Conservation (phyloP, 2,888 invertebrate species). For the Agriopis marginaria region DNA sequence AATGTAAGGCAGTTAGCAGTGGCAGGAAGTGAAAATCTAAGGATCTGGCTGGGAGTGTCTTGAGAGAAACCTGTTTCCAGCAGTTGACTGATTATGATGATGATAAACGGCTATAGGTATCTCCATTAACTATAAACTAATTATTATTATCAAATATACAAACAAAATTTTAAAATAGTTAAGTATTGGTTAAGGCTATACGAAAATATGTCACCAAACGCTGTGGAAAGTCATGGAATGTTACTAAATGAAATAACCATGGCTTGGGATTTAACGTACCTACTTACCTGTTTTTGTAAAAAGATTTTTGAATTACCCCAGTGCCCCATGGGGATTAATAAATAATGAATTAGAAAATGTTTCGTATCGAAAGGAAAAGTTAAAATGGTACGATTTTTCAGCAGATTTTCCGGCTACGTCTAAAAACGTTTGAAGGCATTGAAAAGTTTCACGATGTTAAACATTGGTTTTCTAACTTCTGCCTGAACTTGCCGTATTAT, state of each 20-base stretch:
- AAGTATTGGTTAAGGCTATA: too few species aligned
- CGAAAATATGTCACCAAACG: too few species aligned
- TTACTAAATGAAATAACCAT: not conserved
- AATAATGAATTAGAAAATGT: not conserved
- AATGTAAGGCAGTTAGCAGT: too few species aligned
- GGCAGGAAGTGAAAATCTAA: too few species aligned
- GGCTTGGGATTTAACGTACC: not conserved
- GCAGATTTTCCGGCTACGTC: conserved; percentile 5
- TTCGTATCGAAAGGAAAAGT: conserved; percentile 5
- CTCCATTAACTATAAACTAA: too few species aligned
- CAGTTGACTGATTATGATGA: too few species aligned
- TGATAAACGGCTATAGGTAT: too few species aligned
- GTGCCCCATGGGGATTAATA: not conserved
- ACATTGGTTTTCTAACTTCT: conserved; percentile 7
- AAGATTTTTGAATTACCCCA: not conserved
- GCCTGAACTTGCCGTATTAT: not conserved
- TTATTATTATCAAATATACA: too few species aligned
- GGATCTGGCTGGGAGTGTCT: too few species aligned
- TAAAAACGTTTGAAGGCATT: not conserved
- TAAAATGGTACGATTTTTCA: conserved; percentile 3
- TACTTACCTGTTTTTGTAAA: not conserved
- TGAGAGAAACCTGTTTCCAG: too few species aligned
- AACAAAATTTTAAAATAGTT: too few species aligned
- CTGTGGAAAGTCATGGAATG: too few species aligned
- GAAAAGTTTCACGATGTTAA: conserved; percentile 6